Conservation (phyloP, 2,113 vertebrate genomes). For the Prunella himalayana region DNA sequence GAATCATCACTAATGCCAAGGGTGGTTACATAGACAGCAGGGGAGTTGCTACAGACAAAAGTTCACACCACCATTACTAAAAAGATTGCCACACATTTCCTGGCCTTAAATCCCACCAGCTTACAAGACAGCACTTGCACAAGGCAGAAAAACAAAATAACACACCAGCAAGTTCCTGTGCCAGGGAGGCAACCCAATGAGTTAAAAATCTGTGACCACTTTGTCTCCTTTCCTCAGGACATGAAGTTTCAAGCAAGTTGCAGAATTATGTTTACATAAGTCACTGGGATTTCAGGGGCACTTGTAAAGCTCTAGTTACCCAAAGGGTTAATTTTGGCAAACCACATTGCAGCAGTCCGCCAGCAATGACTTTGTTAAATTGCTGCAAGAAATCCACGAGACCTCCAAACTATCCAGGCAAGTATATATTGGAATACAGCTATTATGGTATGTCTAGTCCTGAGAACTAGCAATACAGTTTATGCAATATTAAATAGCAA, state of each 20-base stretch:
- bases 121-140: not conserved
- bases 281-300: not conserved
- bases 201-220: not conserved
- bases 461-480: not conserved
- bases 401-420: not conserved
- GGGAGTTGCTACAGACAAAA: not conserved
- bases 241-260: not conserved
- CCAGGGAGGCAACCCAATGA: rapidly evolving
- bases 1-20: not conserved
- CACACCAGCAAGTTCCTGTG: rapidly evolving
- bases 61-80: not conserved
- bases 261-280: not conserved
- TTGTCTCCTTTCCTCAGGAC: not conserved
- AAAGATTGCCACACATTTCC: not conserved
- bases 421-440: not conserved
- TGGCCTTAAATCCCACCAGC: not conserved
- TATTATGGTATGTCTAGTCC: not conserved
- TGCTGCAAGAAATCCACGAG: not conserved
- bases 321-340: not conserved
- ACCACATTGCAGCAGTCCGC: not conserved
- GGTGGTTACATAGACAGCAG: not conserved
- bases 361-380: not conserved
- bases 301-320: not conserved
- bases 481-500: not conserved
- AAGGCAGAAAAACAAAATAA: not conserved